Conservation (phyloP, 2,113 vertebrate species). For the Platanista minor region DNA sequence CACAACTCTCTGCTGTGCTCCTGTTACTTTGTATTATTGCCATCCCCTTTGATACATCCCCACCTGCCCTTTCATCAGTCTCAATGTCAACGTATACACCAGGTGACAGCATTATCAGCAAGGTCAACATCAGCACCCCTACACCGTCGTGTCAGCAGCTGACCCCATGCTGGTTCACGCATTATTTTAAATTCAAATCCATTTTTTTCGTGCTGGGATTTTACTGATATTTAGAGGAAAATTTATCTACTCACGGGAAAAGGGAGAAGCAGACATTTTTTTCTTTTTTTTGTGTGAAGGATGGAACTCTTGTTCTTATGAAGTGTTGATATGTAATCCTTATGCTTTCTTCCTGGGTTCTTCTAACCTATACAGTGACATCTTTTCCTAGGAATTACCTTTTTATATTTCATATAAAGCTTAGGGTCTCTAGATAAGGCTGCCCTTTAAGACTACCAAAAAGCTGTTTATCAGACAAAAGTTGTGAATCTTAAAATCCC, state of each 20-base stretch:
- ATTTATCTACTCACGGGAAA: background rate
- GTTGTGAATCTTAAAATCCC: background rate
- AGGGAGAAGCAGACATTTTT: background rate
- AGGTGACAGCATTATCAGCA: slow-evolving; percentile 39
- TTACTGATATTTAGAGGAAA: slow-evolving; percentile 41
- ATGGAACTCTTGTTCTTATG: background rate
- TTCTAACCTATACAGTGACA: background rate
- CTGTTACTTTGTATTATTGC: slow-evolving; percentile 27
- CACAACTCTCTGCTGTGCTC: background rate
- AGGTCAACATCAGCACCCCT: slow-evolving; percentile 1
- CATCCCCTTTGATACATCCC: background rate
- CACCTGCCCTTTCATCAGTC: slow-evolving; percentile 27
- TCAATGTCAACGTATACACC: slow-evolving; percentile 43
- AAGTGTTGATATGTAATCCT: background rate
- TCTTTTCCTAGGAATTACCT: background rate
- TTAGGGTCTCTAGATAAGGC: background rate
- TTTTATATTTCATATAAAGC: background rate
- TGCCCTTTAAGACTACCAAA: background rate
- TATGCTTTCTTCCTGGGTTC: background rate
- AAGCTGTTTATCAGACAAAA: background rate
- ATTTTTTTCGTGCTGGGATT: slow-evolving; percentile 41
- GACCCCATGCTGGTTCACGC: background rate
- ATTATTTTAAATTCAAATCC: slow-evolving; percentile 71
- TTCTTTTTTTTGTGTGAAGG: background rate
- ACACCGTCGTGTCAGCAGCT: slow-evolving; percentile 38